Base-by-base conservation (phyloP, 2,888 invertebrate genomes). In the Odontomyia ornata region DNA sequence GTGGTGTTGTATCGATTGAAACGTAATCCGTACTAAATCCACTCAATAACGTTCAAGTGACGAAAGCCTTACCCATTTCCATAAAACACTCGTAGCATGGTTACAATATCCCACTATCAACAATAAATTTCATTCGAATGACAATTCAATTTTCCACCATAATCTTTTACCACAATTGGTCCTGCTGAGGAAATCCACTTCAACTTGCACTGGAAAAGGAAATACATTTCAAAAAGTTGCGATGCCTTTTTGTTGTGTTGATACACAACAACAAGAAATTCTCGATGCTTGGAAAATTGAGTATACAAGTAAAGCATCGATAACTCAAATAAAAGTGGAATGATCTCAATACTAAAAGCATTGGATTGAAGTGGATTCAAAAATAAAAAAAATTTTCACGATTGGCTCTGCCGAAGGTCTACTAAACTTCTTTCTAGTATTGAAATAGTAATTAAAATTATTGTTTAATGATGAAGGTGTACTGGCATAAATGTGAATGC, bases 71-170 rank as follows among this genome's bases (percentile, higher is more conserved):
- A 43, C 43, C 43, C 43, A 43, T 13, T 43, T 43, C 18, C 15
- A 7, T 56, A 18, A 18, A 18, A n/a, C 56, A 7, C 13, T 56
- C 56, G 15, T 7, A 21, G 27, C 65, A 67, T 21, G 13, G 43
- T 43, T 56, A 56, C 57, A 72, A 30, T 43, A 72, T 72, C 30
- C 72, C 72, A 56, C 56, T 72, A 72, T 72, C 72, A 72, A 72
- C 72, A 72, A 72, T 72, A 72, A 72, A 72, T 72, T 72, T 57
- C 57, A 18, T 72, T 72, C 72, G 72, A 72, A 23, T 72, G 72
- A 72, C 72, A 72, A 72, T 72, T 72, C 72, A 72, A 72, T 72
- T 72, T 72, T 27, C 52, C 52, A 27, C 72, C 72, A 72, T 56
- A 72, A 72, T 72, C 56, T 72, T 56, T 72, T 30, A 57, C 72